Conservation (phyloP, 2,888 invertebrate species). For the Apamea anceps region DNA sequence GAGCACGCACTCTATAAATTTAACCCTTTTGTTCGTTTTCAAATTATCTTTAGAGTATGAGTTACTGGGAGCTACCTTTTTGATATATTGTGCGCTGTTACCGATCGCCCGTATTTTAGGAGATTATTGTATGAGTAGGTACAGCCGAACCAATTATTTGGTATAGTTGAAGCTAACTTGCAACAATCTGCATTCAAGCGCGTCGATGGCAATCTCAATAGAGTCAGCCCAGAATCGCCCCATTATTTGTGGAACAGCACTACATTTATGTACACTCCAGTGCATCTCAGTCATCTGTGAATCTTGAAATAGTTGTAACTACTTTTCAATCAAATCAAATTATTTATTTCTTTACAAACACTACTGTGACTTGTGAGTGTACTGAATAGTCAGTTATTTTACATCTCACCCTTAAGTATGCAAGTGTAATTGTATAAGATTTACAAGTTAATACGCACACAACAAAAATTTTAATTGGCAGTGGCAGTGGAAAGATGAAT, state of each 20-base stretch:
- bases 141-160: not conserved
- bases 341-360: not conserved
- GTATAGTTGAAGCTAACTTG: not conserved
- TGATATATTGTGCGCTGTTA: slow-evolving; percentile 59
- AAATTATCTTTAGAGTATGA: slow-evolving; percentile 65
- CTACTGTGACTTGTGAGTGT: not conserved
- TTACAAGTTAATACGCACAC: not conserved
- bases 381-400: not conserved
- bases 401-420: not conserved
- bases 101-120: slow-evolving; percentile 34
- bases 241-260: not conserved
- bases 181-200: not conserved
- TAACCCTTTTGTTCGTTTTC: slow-evolving; percentile 67
- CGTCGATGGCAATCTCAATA: not conserved
- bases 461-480: not conserved
- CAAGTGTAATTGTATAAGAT: not conserved
- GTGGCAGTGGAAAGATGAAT: not conserved
- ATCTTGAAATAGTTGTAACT: not conserved
- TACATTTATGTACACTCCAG: not conserved
- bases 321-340: not conserved
- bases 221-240: not conserved
- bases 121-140: slow-evolving; percentile 28
- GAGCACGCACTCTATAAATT: slow-evolving; percentile 68
- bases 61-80: slow-evolving; percentile 52
- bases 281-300: not conserved